Conservation (phyloP, 2,888 invertebrate species). For the Sipha maydis region DNA sequence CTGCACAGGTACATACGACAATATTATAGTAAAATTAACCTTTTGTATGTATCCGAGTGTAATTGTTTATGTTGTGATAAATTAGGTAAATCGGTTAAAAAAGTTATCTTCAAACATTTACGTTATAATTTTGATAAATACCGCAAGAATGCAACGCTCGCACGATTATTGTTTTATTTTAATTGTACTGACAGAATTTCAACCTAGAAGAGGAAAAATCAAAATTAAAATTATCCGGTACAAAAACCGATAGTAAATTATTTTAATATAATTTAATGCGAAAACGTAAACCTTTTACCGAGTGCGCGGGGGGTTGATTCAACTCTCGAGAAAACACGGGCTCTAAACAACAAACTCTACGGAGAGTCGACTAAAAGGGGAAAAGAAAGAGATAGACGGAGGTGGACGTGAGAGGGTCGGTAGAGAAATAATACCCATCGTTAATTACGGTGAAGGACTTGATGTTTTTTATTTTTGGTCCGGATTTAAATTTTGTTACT, state of each 20-base stretch:
- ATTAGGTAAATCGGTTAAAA: too few species aligned
- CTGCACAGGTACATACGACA: too few species aligned
- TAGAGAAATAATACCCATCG: background rate
- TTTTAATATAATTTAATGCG: background rate
- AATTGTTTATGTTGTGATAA: too few species aligned
- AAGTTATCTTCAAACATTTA: too few species aligned
- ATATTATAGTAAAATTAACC: too few species aligned
- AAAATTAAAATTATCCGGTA: background rate
- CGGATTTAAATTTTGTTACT: constrained; percentile 33
- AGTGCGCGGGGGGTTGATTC: background rate
- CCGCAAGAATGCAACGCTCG: too few species aligned
- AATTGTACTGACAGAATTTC: background rate
- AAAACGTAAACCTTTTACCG: background rate
- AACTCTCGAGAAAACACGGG: background rate
- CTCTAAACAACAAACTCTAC: background rate
- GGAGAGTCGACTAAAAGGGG: background rate
- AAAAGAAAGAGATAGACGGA: background rate
- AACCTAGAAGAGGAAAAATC: background rate
- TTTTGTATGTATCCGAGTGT: too few species aligned
- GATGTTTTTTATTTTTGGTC: background rate
- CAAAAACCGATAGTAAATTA: background rate
- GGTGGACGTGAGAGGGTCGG: background rate
- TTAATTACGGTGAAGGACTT: constrained; percentile 30
- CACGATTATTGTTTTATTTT: too few species aligned
- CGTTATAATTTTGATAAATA: too few species aligned